These are phyloP conservation scores for Hymenochirus boettgeri DNA, from an alignment of 2,113 vertebrate species.

Conservation along the genomic window DNA sequence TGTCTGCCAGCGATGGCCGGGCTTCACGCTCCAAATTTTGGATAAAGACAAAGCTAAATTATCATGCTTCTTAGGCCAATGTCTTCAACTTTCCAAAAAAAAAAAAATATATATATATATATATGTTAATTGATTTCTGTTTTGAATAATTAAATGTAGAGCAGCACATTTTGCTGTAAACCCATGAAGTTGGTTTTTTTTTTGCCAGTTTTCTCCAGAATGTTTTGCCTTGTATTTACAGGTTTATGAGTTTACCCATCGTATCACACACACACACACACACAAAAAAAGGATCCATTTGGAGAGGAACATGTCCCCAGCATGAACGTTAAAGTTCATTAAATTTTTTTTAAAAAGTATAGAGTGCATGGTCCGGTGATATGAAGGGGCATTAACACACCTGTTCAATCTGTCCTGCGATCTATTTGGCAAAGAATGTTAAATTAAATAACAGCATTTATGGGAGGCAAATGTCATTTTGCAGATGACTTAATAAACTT, in stretches of 20 bases:
- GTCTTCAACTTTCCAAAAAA: constrained; percentile 1
- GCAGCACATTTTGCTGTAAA: constrained; percentile 53
- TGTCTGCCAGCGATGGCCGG: constrained; percentile 3
- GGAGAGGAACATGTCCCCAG: constrained; percentile 30
- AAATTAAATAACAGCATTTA: constrained; percentile 44
- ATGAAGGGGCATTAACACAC: constrained; percentile 27
- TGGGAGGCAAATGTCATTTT: constrained; percentile 10
- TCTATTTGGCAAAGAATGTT: constrained; percentile 70
- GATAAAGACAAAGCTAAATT: not conserved
- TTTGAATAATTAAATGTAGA: constrained; percentile 28
- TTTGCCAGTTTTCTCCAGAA: constrained; percentile 58
- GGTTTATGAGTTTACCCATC: constrained; percentile 43
- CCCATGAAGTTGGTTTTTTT: constrained; percentile 41
- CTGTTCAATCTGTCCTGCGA: constrained; percentile 25
- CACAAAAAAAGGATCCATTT: not conserved
- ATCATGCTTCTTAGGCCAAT: not conserved
- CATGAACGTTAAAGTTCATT: constrained; percentile 50
- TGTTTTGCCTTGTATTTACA: constrained; percentile 34
- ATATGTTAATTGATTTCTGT: not conserved
- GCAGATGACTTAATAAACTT: constrained; percentile 2
- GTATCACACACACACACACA: constrained; percentile 31
- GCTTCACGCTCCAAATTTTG: not conserved
- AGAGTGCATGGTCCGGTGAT: constrained; percentile 34
- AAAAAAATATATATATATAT: too few species aligned
- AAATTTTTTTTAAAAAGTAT: constrained; percentile 34